phyloP scores from a whole-genome alignment of 2,113 vertebrate species.

The Capricornis sumatraensis region DNA sequence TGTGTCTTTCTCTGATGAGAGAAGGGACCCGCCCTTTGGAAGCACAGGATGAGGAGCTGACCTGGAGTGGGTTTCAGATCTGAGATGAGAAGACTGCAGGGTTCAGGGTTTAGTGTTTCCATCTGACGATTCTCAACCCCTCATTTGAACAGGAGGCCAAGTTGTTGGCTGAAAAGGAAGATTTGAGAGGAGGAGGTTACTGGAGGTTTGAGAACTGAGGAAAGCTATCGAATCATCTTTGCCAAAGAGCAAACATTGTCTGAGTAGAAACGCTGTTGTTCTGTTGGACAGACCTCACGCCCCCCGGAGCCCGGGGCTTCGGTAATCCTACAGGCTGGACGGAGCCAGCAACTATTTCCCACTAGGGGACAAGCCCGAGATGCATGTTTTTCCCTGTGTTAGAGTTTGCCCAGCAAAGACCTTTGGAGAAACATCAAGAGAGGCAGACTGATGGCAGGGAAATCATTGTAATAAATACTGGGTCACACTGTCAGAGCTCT shows the following conservation, averaged over 20 bases:
- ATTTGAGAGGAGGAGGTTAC: not conserved
- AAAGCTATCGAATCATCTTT: not conserved
- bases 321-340: fast-evolving
- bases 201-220: not conserved
- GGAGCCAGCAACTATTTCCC: not conserved
- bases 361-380: no score
- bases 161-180: not conserved
- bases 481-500: no score
- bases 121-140: not conserved
- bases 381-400: not conserved
- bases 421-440: not conserved
- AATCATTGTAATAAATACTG: not conserved
- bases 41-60: not conserved
- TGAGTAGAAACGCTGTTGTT: not conserved
- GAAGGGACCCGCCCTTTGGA: fast-evolving
- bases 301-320: not conserved
- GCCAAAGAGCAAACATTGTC: not conserved
- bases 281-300: no score
- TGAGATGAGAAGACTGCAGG: not conserved
- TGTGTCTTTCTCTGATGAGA: not conserved
- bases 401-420: not conserved
- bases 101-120: not conserved
- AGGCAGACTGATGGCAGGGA: not conserved
- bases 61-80: not conserved
- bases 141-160: not conserved